Conservation (phyloP, 2,797 vertebrate genomes). For the Enteromius argenteus region DNA sequence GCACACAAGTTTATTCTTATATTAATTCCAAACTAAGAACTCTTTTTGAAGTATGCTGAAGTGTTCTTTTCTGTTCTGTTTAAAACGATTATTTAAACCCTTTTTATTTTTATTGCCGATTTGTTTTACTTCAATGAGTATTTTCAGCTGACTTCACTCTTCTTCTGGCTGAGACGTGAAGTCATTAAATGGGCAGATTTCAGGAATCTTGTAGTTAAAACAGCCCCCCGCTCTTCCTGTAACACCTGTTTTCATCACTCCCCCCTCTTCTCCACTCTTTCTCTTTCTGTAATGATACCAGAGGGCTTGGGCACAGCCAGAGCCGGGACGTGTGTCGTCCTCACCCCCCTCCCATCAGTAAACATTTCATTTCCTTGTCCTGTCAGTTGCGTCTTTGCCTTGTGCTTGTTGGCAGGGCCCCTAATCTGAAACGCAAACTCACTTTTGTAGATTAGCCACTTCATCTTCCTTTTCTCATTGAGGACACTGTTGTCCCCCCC, state of each 20-base stretch:
- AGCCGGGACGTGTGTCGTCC: slow-evolving; percentile 65
- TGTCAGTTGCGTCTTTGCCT: slow-evolving; percentile 78
- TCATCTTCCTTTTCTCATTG: slow-evolving; percentile 69
- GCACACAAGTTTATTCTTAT: background rate
- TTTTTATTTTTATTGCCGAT: slow-evolving; percentile 3
- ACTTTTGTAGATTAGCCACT: slow-evolving; percentile 67
- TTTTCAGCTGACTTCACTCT: background rate
- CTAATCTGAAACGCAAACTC: slow-evolving; percentile 85
- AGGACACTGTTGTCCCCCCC: slow-evolving; percentile 63
- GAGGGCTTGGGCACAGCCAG: slow-evolving; percentile 59
- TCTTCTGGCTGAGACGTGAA: background rate
- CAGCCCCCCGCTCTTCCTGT: slow-evolving; percentile 15
- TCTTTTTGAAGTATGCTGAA: background rate
- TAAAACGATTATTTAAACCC: background rate
- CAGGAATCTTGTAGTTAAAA: slow-evolving; percentile 19
- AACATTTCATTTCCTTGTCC: slow-evolving; percentile 85
- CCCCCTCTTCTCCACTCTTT: background rate
- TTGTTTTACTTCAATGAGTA: background rate
- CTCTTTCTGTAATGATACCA: slow-evolving; percentile 22
- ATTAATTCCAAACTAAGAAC: background rate
- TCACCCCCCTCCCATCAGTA: slow-evolving; percentile 66
- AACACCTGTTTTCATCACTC: slow-evolving; percentile 41
- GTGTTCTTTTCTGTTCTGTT: background rate
- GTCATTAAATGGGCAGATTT: slow-evolving; percentile 17
- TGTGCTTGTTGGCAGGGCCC: slow-evolving; percentile 71